Evolutionary conservation across 2,113 vertebrate genomes (phyloP).

Genomic region (Brienomyrus brachyistius): DNA sequence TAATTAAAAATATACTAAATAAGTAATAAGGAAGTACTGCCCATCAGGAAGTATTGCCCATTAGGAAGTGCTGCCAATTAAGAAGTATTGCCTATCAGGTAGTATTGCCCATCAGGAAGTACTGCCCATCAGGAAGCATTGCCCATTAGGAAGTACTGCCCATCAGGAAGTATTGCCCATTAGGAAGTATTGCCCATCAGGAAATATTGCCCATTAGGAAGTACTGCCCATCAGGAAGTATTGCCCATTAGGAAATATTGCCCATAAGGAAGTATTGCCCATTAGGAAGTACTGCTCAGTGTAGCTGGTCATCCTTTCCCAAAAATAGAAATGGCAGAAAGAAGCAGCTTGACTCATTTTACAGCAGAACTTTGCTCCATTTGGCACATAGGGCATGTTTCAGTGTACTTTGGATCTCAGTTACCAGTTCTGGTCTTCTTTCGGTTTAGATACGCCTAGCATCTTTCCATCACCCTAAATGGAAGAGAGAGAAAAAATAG

Average conservation of each 20-base stretch:
- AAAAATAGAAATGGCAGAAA: background rate
- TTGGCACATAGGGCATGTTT: background rate
- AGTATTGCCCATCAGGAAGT: too few relatives aligned
- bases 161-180: background rate
- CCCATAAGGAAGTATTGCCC: background rate
- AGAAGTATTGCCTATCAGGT: background rate
- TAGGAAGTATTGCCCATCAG: too few relatives aligned
- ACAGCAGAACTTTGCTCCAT: background rate
- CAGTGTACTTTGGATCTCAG: constrained; percentile 16
- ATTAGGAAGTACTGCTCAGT: background rate
- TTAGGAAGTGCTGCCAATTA: background rate
- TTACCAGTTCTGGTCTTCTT: constrained; percentile 49
- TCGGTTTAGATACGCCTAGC: constrained; percentile 36
- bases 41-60: background rate
- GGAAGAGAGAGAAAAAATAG: constrained; percentile 20
- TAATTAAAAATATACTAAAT: background rate
- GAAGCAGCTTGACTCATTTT: background rate
- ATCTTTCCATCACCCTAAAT: constrained; percentile 48
- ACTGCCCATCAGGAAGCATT: background rate
- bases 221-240: background rate
- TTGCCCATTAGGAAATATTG: background rate
- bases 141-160: background rate
- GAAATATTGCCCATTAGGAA: background rate
- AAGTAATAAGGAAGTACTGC: background rate
- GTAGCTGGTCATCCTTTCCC: background rate